phyloP scores from a whole-genome alignment of 2,888 invertebrate genomes.

The Drosophila prostipennis region DNA sequence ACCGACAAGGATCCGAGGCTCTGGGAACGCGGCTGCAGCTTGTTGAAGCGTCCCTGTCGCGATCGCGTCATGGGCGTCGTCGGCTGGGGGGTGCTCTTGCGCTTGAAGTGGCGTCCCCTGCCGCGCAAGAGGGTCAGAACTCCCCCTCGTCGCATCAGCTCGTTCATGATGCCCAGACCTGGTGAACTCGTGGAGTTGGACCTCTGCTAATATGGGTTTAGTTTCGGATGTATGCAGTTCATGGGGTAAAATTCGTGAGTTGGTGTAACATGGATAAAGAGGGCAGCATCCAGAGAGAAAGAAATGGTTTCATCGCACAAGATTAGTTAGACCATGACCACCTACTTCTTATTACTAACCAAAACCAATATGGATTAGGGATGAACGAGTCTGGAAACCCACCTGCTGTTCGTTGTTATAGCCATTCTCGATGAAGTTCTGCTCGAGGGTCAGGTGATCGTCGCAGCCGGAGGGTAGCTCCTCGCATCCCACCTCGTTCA shows the following conservation, averaged over 20 bases:
- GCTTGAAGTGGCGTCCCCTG: slow-evolving; percentile 82
- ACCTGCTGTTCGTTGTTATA: slow-evolving; percentile 88
- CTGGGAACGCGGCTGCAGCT: slow-evolving; percentile 82
- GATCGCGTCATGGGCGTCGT: slow-evolving; percentile 78
- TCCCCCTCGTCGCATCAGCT: slow-evolving; percentile 82
- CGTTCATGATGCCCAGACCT: slow-evolving; percentile 82
- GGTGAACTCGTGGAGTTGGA: slow-evolving; percentile 75
- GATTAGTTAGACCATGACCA: slow-evolving; percentile 49
- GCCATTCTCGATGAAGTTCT: slow-evolving; percentile 86
- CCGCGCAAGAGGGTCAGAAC: slow-evolving; percentile 83
- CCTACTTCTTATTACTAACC: slow-evolving; percentile 46
- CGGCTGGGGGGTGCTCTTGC: slow-evolving; percentile 82
- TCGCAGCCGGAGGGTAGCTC: slow-evolving; percentile 93
- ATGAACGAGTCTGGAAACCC: slow-evolving; percentile 42
- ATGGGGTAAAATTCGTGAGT: neutral
- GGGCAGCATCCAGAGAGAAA: slow-evolving; percentile 61
- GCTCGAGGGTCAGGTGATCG: slow-evolving; percentile 87
- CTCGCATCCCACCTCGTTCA: slow-evolving; percentile 94
- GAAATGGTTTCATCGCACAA: slow-evolving; percentile 12
- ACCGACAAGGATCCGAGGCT: slow-evolving; percentile 84
- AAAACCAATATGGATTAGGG: neutral
- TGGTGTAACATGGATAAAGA: slow-evolving; percentile 11
- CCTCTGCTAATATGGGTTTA: slow-evolving; percentile 59
- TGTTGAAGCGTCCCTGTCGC: slow-evolving; percentile 69
- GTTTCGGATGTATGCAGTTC: slow-evolving; percentile 9